Evolutionary conservation across 2,888 invertebrate genomes (phyloP), one percentile per base, ranked within the genome.

Genomic region (Stegophylla sp.): DNA sequence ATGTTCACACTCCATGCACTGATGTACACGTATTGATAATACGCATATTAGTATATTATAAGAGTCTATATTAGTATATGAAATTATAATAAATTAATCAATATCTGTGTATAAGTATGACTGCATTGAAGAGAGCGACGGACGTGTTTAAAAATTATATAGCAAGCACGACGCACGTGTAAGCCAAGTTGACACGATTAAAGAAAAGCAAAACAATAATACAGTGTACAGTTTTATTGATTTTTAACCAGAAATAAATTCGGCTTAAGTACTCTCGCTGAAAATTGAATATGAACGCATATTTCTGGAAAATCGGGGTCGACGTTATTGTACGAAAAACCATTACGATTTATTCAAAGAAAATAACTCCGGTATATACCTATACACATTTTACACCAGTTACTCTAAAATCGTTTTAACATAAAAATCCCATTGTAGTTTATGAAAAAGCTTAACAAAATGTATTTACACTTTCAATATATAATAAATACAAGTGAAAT

Each of bases 211-310:
- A 45, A 26, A 7, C 20, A 45, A 45, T 45, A 45, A 23, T 15
- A 45, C 7, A 23, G 45, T 23, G 17, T n/a, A 41, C 3, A n/a
- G 0, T n/a, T 63, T 20, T 48, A 28, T 69, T 69, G 48, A 69
- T 69, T 69, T 69, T 69, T 69, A 45, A n/a, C n/a, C 34, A 41
- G 20, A 20, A 63, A 51, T 5, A 69, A 48, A 51, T 69, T 69
- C 13, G 28, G 28, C n/a, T 69, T 64, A 28, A 69, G 67, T 20
- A 28, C n/a, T 69, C n/a, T 51, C n/a, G 28, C 51, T 69, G 17
- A n/a, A 69, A 48, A 69, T n/a, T 53, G 51, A 28, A 26, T 26
- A n/a, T 69, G n/a, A 69, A 34, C 17, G 7, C 4, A 28, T 10
- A 5, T 51, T 34, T 45, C 12, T 9, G 51, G 12, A 51, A 48